Evolutionary conservation across 2,113 vertebrate species (phyloP).

Genomic region (Serilophus lunatus): DNA sequence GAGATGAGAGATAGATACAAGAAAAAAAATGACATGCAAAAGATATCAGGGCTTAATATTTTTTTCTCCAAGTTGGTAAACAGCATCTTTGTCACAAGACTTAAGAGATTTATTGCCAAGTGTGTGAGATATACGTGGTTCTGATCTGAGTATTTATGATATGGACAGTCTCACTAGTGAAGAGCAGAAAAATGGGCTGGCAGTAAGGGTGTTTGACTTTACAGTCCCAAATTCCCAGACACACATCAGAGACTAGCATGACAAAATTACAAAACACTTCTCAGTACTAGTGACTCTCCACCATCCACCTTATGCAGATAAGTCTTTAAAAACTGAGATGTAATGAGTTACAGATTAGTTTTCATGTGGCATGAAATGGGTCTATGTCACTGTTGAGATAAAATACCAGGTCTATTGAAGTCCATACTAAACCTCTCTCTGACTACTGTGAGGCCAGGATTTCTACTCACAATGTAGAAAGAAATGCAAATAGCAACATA

Average conservation of each 20-base stretch:
- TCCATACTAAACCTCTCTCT: not conserved
- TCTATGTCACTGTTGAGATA: not conserved
- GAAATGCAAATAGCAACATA: not conserved
- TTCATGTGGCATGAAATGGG: not conserved
- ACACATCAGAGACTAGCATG: not conserved
- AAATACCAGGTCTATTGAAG: not conserved
- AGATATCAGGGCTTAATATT: not conserved
- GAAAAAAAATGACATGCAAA: not conserved
- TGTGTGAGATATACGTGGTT: not conserved
- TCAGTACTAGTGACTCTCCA: not conserved
- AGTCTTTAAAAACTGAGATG: not conserved
- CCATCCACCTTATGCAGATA: not conserved
- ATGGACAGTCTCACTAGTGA: not conserved
- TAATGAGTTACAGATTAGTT: not conserved
- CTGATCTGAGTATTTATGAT: not conserved
- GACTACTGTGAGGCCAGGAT: not conserved
- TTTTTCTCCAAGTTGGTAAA: not conserved
- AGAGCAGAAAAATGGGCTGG: not conserved
- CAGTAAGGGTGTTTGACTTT: not conserved
- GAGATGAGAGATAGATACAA: not conserved
- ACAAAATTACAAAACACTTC: not conserved
- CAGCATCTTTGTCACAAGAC: not conserved
- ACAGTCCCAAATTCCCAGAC: not conserved
- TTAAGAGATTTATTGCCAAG: not conserved
- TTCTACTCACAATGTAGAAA: not conserved